Base-by-base conservation (phyloP, 2,888 invertebrate genomes). In the Melanargia galathea region DNA sequence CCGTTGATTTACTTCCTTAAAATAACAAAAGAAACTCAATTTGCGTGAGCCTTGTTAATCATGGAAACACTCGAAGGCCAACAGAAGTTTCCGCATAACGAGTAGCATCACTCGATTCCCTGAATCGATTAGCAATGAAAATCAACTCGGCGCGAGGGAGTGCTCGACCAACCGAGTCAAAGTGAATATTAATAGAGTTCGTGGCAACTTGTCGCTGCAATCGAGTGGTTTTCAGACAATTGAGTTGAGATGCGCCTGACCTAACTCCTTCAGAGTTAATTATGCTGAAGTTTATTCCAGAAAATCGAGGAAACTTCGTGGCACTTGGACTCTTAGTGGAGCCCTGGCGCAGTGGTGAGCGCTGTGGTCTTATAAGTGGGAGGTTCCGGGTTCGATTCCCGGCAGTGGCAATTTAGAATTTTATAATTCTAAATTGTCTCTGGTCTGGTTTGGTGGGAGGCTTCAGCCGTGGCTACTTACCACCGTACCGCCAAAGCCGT, bases 161-260 rank as follows among this genome's bases (percentile, higher is more conserved):
- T n/a, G 54, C 40, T 30, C 60, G 33, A 52, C 49, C 62, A 60
- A 57, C 46, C 48, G 45, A 55, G 49, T 55, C 59, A 63, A 63
- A 61, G 63, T 60, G 62, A 60, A 64, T 66, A 65, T 63, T 66
- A 63, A 63, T 66, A 38, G 61, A 60, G 62, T 63, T 60, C 54
- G 20, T 24, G 46, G 48, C 52, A 58, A 67, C 52, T 65, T 61
- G 61, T 66, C 66, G 43, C 51, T 62, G 62, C 64, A 62, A 57
- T 59, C 30, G 45, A 66, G 58, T 62, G 60, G 60, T 66, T 49
- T 63, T 54, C 58, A 33, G 35, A 55, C 59, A 60, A 64, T 64
- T 51, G 43, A 62, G 58, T 65, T 62, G 51, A 52, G 51, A 57
- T 5, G 49, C 43, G 57, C 33, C 52, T 60, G 46, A 33, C 49